Evolutionary conservation across 1,140 invertebrate species (phyloP).

Genomic region (Cotesia chilonis): DNA sequence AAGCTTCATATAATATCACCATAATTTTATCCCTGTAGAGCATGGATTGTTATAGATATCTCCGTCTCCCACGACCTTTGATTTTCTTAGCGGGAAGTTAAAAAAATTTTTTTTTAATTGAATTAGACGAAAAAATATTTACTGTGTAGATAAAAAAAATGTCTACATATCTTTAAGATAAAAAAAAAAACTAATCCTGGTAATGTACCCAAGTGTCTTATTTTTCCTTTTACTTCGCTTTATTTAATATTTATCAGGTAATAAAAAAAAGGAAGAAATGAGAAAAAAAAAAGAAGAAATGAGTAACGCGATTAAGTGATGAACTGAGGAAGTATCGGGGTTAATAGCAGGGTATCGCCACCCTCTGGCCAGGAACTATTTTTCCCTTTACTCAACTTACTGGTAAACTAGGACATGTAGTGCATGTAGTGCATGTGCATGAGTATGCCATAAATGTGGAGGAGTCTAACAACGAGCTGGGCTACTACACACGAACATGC

Average conservation of each 20-base stretch:
- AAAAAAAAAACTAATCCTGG: slow-evolving; percentile 3
- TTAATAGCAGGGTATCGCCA: slow-evolving; percentile 30
- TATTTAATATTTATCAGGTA: no score
- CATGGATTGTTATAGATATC: neutral
- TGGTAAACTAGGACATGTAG: neutral
- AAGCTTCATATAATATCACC: slow-evolving; percentile 5
- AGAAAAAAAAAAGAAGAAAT: neutral
- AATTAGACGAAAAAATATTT: no score
- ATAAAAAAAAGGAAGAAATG: no score
- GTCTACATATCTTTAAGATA: neutral
- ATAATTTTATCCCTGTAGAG: slow-evolving; percentile 6
- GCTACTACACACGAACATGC: neutral
- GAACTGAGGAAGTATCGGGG: slow-evolving; percentile 32
- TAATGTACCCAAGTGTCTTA: slow-evolving; percentile 16
- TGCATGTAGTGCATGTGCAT: no score
- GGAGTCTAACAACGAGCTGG: slow-evolving; percentile 31
- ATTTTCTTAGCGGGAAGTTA: no score
- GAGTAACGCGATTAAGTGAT: neutral
- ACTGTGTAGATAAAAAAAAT: no score
- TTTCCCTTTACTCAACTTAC: neutral
- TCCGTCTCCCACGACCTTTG: neutral
- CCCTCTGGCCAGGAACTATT: slow-evolving; percentile 16
- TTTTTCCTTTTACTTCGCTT: slow-evolving; percentile 6
- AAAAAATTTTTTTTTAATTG: no score
- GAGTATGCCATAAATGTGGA: slow-evolving; percentile 1